A percentile compares a stretch with the other conserved stretches of the same genome.
These are phyloP conservation scores for Turnix velox DNA, from an alignment of 2,113 vertebrate genomes.

Conservation along the genomic window DNA sequence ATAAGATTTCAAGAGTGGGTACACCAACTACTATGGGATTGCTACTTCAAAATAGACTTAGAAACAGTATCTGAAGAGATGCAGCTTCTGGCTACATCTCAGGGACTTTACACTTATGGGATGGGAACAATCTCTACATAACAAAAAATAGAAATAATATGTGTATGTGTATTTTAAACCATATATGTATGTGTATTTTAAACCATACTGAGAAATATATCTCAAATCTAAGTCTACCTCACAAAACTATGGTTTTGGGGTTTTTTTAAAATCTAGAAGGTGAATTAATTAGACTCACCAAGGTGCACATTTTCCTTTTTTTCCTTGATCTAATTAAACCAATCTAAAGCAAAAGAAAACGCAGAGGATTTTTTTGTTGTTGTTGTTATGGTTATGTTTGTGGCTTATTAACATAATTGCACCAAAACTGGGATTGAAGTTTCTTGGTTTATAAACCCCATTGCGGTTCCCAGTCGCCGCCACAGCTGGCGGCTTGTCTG, in stretches of 20 bases:
- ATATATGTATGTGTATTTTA: not conserved
- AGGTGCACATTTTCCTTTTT: not conserved
- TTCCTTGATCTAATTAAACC: not conserved
- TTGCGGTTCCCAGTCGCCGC: slow-evolving; percentile 53
- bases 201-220: not conserved
- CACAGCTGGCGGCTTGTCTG: slow-evolving; percentile 39
- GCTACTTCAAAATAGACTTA: not conserved
- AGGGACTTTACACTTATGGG: not conserved
- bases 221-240: not conserved
- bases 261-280: not conserved
- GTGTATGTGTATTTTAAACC: not conserved
- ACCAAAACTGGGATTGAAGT: slow-evolving; percentile 22
- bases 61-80: not conserved
- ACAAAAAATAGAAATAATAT: not conserved
- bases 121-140: not conserved
- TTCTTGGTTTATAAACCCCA: slow-evolving; percentile 50
- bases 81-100: not conserved
- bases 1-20: not conserved
- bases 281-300: not conserved
- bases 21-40: not conserved
- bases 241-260: not conserved
- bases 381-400: slow-evolving; percentile 49
- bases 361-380: not conserved
- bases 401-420: slow-evolving; percentile 61
- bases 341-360: not conserved